Percentiles rank a stretch among this genome's conserved stretches.
Evolutionary conservation across 92 coral and sea anemone species (phyloP).

Genomic region (Hydrozoanthus gracilis): DNA sequence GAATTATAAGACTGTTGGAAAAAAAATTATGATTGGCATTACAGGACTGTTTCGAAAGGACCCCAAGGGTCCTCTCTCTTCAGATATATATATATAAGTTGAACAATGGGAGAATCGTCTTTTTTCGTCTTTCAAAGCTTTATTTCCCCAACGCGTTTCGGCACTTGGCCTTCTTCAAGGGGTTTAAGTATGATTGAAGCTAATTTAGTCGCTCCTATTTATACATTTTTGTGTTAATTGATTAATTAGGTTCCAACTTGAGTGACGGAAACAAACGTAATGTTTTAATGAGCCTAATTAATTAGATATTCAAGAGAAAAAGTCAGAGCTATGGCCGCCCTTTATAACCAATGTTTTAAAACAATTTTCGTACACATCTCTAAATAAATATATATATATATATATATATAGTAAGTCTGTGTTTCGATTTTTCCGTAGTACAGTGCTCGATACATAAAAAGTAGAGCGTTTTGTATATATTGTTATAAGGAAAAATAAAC

Average conservation of each 20-base stretch:
- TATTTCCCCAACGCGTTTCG: no score
- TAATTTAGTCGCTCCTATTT: conserved; percentile 3
- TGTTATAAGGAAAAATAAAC: conserved; percentile 8
- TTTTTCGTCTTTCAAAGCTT: no score
- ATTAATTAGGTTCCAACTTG: background rate
- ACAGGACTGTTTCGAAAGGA: no score
- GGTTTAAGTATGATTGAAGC: background rate
- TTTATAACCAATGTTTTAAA: background rate
- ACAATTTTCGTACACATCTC: background rate
- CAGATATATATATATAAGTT: no score
- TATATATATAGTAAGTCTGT: background rate
- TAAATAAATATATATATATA: background rate
- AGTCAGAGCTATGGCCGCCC: background rate
- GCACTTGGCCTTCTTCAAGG: background rate
- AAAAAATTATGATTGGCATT: no score
- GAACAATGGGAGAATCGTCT: no score
- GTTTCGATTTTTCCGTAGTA: conserved; percentile 20
- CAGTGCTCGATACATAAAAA: background rate
- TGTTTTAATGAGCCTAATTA: conserved; percentile 6
- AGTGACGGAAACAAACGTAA: background rate
- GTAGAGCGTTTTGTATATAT: conserved; percentile 19
- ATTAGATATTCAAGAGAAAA: background rate
- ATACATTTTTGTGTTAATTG: background rate
- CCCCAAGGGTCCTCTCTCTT: no score
- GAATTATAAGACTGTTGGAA: no score